Evolutionary conservation across 2,888 invertebrate genomes (phyloP).

Genomic region (Molorchus minor): DNA sequence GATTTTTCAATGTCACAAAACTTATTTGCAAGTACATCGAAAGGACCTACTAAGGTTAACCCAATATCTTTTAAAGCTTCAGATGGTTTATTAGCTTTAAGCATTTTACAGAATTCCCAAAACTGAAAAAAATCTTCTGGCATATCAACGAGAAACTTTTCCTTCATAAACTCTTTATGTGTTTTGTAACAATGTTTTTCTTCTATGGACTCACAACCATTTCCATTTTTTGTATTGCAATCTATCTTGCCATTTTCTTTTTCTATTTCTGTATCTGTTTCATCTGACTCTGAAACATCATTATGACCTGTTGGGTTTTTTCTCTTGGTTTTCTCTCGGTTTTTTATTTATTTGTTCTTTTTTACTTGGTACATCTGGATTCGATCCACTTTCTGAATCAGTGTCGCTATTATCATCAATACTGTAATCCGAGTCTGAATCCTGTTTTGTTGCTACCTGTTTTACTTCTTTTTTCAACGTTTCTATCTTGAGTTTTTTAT

Average conservation of each 20-base stretch:
- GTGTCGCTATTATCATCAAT: slow-evolving; percentile 6
- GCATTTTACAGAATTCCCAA: slow-evolving; percentile 76
- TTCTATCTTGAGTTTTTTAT: slow-evolving; percentile 30
- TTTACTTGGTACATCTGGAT: background rate
- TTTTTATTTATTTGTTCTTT: slow-evolving; percentile 1
- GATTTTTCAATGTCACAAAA: slow-evolving; percentile 48
- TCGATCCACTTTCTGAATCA: slow-evolving; percentile 4
- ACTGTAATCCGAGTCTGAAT: slow-evolving; percentile 41
- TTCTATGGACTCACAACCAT: no score
- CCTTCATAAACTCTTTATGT: slow-evolving; percentile 68
- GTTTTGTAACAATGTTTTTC: slow-evolving; percentile 2
- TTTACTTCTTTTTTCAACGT: background rate
- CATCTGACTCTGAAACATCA: slow-evolving; percentile 21
- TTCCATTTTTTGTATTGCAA: background rate
- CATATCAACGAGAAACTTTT: slow-evolving; percentile 85
- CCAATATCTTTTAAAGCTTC: slow-evolving; percentile 73
- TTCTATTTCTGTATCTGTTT: slow-evolving; percentile 4
- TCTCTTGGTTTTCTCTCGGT: background rate
- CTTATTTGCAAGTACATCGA: slow-evolving; percentile 76
- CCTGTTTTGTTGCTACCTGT: slow-evolving; percentile 31
- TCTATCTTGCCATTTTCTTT: no score
- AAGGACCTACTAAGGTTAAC: slow-evolving; percentile 85
- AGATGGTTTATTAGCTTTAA: slow-evolving; percentile 68
- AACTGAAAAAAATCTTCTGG: slow-evolving; percentile 89
- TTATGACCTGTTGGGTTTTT: slow-evolving; percentile 20